These are phyloP conservation scores for Grus americana DNA, from an alignment of 2,113 vertebrate species.

Conservation along the genomic window DNA sequence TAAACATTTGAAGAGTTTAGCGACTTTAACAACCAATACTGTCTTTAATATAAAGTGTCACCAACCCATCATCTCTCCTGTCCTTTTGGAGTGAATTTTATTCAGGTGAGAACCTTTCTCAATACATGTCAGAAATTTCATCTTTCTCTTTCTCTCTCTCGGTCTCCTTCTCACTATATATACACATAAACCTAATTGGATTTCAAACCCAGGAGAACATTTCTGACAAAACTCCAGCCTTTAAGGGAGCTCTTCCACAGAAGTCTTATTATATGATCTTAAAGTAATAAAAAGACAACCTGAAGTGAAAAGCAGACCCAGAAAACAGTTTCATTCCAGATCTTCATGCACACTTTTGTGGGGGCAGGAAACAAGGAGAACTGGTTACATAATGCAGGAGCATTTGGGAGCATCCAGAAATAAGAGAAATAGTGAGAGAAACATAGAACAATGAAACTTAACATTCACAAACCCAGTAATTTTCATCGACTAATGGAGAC, in stretches of 20 bases:
- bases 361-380: neutral
- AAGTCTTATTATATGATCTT: neutral
- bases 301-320: neutral
- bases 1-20: neutral
- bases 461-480: neutral
- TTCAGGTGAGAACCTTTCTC: neutral
- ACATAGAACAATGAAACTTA: neutral
- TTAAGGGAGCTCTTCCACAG: neutral
- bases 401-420: neutral
- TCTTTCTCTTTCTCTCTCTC: neutral
- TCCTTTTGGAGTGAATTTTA: neutral
- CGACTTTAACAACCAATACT: neutral
- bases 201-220: neutral
- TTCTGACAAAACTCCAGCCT: neutral
- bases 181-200: neutral
- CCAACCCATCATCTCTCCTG: neutral
- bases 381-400: neutral
- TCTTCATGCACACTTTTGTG: neutral
- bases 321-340: neutral
- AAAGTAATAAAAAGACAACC: neutral
- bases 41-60: neutral
- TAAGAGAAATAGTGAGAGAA: neutral
- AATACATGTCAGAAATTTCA: neutral
- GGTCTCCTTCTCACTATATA: neutral
- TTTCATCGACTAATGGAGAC: neutral